A percentile compares a stretch with the other conserved stretches of the same genome.
Evolutionary conservation across 2,888 invertebrate genomes (phyloP).

Genomic region (Erpobdella octoculata): DNA sequence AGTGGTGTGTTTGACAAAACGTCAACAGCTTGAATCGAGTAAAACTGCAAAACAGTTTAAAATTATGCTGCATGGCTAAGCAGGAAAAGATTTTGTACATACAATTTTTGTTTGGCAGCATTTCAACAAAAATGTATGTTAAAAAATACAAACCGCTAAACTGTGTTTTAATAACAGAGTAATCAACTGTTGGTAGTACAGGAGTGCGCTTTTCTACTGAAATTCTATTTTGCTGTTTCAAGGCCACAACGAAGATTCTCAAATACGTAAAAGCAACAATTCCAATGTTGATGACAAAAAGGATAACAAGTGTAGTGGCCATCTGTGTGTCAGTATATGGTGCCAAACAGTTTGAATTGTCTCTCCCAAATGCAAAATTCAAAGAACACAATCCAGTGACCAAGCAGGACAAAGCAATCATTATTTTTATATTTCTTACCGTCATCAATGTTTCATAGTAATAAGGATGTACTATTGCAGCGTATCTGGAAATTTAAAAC

Average conservation of each 20-base stretch:
- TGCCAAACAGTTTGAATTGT: not conserved
- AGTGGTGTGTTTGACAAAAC: too few species aligned
- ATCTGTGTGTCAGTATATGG: not conserved
- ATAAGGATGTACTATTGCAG: conserved; percentile 10
- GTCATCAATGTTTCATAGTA: conserved; percentile 9
- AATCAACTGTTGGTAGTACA: too few species aligned
- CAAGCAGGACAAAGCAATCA: not conserved
- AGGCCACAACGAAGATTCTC: conserved; percentile 12
- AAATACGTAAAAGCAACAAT: not conserved
- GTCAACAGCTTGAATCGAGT: too few species aligned
- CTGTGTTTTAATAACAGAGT: too few species aligned
- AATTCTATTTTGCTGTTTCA: not conserved
- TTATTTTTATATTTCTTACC: not conserved
- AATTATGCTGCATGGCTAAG: not conserved
- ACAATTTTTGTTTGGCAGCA: too few species aligned
- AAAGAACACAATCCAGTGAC: not conserved
- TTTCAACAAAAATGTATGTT: not conserved
- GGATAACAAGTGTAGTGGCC: not conserved
- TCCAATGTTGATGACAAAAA: not conserved
- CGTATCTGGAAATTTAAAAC: not conserved
- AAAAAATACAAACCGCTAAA: not conserved
- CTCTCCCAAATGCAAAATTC: not conserved
- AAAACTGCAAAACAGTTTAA: not conserved
- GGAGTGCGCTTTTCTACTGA: not conserved
- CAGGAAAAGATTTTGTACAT: not conserved